Conservation (phyloP, 2,888 invertebrate species). For the Mesorhabditis spiculigera region DNA sequence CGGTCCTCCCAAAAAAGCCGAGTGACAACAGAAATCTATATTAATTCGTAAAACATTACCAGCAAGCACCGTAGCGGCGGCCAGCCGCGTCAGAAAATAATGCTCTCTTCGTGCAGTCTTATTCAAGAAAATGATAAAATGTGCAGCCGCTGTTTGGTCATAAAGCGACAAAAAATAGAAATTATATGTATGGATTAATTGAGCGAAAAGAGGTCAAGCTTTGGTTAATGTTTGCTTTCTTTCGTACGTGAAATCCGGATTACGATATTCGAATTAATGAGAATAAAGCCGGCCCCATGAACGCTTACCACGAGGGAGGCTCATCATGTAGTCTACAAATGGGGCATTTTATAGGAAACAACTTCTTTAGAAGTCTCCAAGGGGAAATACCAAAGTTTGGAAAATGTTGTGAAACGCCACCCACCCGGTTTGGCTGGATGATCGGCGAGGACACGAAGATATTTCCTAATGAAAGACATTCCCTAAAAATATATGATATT, state of each 20-base stretch:
- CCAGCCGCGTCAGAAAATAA: too few species aligned
- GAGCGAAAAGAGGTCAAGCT: too few species aligned
- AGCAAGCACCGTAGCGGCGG: too few species aligned
- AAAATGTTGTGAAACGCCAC: not conserved
- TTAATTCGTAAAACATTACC: not conserved
- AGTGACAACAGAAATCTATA: not conserved
- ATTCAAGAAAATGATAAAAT: too few species aligned
- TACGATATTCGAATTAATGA: too few species aligned
- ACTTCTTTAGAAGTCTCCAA: not conserved
- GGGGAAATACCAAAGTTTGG: not conserved
- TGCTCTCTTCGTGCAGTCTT: too few species aligned
- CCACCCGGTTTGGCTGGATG: conserved; percentile 53
- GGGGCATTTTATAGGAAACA: not conserved
- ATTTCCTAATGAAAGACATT: conserved; percentile 56
- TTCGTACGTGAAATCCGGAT: too few species aligned
- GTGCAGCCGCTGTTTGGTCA: too few species aligned
- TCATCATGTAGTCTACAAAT: conserved; percentile 2
- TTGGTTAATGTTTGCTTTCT: too few species aligned
- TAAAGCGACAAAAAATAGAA: too few species aligned
- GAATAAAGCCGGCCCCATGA: too few species aligned
- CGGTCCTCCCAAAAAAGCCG: not conserved
- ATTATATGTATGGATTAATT: too few species aligned
- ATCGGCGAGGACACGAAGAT: conserved; percentile 56
- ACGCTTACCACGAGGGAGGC: conserved; percentile 4
- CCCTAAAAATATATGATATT: conserved; percentile 35